A percentile compares a stretch with the other conserved stretches of the same genome.
phyloP scores from a whole-genome alignment of 2,888 invertebrate species.

The Acronicta psi region DNA sequence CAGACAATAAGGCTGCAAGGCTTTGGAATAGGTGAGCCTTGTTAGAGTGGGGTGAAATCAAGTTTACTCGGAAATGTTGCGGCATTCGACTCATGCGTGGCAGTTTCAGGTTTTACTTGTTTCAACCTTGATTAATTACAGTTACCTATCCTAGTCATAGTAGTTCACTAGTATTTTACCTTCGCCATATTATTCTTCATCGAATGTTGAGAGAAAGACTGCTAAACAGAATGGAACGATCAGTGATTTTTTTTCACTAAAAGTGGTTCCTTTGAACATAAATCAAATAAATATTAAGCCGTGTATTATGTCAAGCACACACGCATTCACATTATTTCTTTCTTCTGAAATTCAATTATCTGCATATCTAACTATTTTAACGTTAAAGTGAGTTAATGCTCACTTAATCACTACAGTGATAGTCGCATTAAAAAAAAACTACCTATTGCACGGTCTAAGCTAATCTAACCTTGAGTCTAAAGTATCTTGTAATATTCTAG shows the following conservation, averaged over 20 bases:
- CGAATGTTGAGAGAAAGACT: no score
- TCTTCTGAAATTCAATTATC: no score
- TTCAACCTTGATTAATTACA: neutral
- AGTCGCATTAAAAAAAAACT: no score
- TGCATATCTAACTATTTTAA: no score
- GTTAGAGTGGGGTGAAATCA: slow-evolving; percentile 2
- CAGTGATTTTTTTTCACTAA: no score
- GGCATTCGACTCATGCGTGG: neutral
- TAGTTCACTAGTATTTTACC: neutral
- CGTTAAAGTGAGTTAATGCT: no score
- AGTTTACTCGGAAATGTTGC: neutral
- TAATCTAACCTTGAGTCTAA: slow-evolving; percentile 15
- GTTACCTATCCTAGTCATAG: neutral
- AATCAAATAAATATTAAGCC: no score
- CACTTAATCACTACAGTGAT: no score
- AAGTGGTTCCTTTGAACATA: no score
- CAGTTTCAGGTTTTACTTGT: neutral
- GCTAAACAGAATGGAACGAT: no score
- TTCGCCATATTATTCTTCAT: neutral
- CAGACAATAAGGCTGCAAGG: slow-evolving; percentile 36
- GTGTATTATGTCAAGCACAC: no score
- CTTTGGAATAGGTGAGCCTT: slow-evolving; percentile 6
- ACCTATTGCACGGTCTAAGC: neutral
- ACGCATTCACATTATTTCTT: no score
- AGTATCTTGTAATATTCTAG: slow-evolving; percentile 9